Evolutionary conservation across 2,888 invertebrate species (phyloP).

Genomic region (Agrilus mali): DNA sequence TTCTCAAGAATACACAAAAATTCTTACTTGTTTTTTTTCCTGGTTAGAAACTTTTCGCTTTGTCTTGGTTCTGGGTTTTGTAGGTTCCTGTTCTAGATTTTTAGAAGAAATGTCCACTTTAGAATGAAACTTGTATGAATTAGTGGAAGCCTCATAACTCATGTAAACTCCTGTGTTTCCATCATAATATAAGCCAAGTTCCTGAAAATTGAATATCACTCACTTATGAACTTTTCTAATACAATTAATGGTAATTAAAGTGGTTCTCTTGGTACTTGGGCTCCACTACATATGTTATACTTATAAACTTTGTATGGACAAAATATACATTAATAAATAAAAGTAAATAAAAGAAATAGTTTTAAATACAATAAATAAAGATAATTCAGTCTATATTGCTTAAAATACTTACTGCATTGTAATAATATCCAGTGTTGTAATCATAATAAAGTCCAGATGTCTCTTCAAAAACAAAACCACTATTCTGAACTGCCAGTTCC

Average conservation of each 20-base stretch:
- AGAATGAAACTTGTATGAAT: conserved; percentile 70
- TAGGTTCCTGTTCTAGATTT: conserved; percentile 24
- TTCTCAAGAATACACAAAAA: conserved; percentile 3
- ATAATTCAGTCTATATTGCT: background rate
- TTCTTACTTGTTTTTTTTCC: conserved; percentile 15
- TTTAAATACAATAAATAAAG: no score
- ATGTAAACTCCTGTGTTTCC: conserved; percentile 75
- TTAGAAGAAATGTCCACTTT: conserved; percentile 37
- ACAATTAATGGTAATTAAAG: no score
- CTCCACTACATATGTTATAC: no score
- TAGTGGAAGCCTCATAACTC: conserved; percentile 61
- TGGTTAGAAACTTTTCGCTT: conserved; percentile 11
- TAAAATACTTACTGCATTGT: conserved; percentile 61
- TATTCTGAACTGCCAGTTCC: conserved; percentile 56
- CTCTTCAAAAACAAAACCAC: conserved; percentile 76
- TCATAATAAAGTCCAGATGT: conserved; percentile 83
- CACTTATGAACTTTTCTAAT: conserved; percentile 1
- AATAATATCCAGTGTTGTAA: conserved; percentile 79
- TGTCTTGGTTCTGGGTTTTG: conserved; percentile 22
- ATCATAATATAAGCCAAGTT: conserved; percentile 79
- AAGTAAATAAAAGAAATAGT: no score
- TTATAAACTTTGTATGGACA: no score
- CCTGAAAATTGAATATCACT: conserved; percentile 38
- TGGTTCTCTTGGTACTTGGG: no score
- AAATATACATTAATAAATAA: no score